These are phyloP conservation scores for Pocillopora meandrina DNA, from an alignment of 92 coral and sea anemone species.

Conservation along the genomic window DNA sequence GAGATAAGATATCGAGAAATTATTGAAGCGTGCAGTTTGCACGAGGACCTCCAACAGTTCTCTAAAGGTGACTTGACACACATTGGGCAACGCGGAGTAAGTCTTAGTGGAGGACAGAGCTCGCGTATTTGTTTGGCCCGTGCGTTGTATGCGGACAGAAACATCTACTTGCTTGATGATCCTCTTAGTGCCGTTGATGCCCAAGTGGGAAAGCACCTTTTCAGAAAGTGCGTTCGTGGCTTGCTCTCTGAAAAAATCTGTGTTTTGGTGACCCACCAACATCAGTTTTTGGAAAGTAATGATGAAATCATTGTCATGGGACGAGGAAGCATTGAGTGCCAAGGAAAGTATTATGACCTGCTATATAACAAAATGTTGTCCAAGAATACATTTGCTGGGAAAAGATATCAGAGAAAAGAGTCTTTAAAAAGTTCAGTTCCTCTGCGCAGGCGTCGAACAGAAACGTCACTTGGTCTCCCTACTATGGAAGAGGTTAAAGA, in stretches of 20 bases:
- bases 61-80: constrained; percentile 38
- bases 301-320: constrained; percentile 37
- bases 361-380: constrained; percentile 13
- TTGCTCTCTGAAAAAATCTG: constrained; percentile 49
- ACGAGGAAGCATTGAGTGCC: constrained; percentile 30
- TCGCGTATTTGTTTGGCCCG: constrained; percentile 47
- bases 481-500: not conserved
- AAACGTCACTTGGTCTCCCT: not conserved
- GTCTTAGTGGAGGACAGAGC: constrained; percentile 47
- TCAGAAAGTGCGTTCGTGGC: constrained; percentile 50
- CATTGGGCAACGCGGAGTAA: constrained; percentile 43
- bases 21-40: constrained; percentile 58
- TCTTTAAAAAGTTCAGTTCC: not conserved
- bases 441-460: not conserved
- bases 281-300: constrained; percentile 46
- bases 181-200: constrained; percentile 43
- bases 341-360: constrained; percentile 32
- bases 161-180: constrained; percentile 37
- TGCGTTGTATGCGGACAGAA: constrained; percentile 35
- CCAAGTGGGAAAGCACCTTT: constrained; percentile 27
- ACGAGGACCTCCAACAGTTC: constrained; percentile 36
- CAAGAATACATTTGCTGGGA: not conserved
- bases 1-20: constrained; percentile 45
- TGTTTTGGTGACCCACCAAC: constrained; percentile 60
- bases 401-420: not conserved